Evolutionary conservation across 2,797 vertebrate species (phyloP).

Genomic region (Hydrocynus forskahlii): DNA sequence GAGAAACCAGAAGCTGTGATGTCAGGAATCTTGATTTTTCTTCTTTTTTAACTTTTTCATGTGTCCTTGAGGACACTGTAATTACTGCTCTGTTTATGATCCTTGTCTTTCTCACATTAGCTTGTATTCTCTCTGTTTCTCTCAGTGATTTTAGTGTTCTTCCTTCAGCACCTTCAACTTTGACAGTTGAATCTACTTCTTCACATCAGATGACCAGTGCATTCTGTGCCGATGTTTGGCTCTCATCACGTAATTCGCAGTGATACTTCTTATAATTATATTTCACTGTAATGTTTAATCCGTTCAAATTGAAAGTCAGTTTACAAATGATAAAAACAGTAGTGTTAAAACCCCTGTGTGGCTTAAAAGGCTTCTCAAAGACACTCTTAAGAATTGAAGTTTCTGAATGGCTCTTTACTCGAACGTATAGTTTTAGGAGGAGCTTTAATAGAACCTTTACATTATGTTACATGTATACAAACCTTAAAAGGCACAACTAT

Average conservation of each 20-base stretch:
- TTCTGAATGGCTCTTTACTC: background rate
- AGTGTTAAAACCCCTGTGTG: background rate
- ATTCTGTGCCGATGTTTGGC: background rate
- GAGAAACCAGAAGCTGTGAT: conserved; percentile 49
- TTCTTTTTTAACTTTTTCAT: background rate
- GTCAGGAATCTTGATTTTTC: conserved; percentile 55
- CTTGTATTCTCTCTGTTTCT: background rate
- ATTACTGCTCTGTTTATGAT: background rate
- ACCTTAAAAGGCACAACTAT: too few species aligned
- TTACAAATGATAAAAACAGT: too few species aligned
- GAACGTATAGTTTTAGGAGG: background rate
- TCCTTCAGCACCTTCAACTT: conserved; percentile 6
- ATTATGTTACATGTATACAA: background rate
- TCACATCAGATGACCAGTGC: conserved; percentile 10
- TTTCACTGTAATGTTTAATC: background rate
- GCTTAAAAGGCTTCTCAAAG: background rate
- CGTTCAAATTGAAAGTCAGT: background rate
- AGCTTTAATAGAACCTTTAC: background rate
- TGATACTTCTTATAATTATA: background rate
- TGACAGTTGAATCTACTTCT: background rate
- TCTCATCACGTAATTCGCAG: background rate
- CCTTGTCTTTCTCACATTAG: background rate
- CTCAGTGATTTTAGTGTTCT: background rate
- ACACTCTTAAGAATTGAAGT: background rate
- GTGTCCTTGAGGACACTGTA: background rate